Base-by-base conservation (phyloP, 2,113 vertebrate species). In the Myocastor coypus region DNA sequence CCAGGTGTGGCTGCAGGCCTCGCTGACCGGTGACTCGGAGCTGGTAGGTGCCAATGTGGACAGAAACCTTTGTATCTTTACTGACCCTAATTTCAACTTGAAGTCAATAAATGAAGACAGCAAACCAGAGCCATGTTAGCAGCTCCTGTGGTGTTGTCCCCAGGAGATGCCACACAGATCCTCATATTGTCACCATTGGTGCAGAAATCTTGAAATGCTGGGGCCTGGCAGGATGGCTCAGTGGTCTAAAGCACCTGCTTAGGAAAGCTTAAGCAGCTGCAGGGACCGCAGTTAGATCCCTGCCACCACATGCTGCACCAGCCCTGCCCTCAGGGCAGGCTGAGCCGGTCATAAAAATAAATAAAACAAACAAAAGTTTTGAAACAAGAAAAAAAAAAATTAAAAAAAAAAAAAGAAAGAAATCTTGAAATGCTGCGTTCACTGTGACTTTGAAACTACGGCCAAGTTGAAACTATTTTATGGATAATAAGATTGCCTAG, bases 361-460 rank as follows among this genome's bases (percentile, higher is more conserved):
- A n/a, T n/a, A n/a, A n/a, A n/a, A n/a, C n/a, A n/a, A n/a, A n/a
- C n/a, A n/a, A n/a, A n/a, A n/a, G n/a, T n/a, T n/a, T n/a, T n/a
- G n/a, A n/a, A n/a, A n/a, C n/a, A n/a, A n/a, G n/a, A n/a, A n/a
- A n/a, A n/a, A n/a, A n/a, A n/a, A n/a, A n/a, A n/a, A n/a, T n/a
- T n/a, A n/a, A n/a, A n/a, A n/a, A n/a, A n/a, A n/a, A n/a, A n/a
- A n/a, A n/a, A n/a, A n/a, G n/a, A n/a, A n/a, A 68, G 55, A 83
- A 13, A 82, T 46, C 59, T 64, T 71, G 46, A 92, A 50, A 77
- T 61, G 37, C 3, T 73, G 59, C 52, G 78, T 73, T 66, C 59
- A 52, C 16, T 14, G 6, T 57, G 26, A 63, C 50, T 96, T 92
- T 87, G 95, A 81, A 73, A 75, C 84, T 34, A 84, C 37, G 50